phyloP scores from a whole-genome alignment of 2,113 vertebrate genomes.

The Lagenorhynchus albirostris region DNA sequence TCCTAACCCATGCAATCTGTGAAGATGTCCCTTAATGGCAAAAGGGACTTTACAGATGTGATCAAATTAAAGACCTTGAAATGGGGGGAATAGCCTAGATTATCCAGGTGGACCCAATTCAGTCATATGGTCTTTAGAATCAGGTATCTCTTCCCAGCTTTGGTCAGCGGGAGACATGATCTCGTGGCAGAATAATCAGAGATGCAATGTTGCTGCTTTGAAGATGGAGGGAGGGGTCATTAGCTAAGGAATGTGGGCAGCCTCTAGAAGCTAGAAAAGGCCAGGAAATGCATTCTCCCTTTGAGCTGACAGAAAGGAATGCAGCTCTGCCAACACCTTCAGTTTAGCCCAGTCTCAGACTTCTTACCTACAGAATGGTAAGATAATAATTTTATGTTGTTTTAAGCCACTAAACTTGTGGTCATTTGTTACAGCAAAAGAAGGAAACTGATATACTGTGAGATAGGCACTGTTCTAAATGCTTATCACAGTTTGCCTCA shows the following conservation, averaged over 20 bases:
- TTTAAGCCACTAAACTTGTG: background rate
- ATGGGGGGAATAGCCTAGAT: background rate
- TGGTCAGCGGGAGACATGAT: background rate
- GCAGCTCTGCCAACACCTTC: too few relatives aligned
- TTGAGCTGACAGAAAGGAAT: background rate
- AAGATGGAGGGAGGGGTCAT: rapidly evolving
- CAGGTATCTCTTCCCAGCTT: background rate
- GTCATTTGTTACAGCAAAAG: background rate
- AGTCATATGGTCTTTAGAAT: background rate
- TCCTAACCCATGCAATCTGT: background rate
- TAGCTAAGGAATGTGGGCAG: background rate
- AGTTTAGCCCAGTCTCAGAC: background rate
- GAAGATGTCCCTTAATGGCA: background rate
- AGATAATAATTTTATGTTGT: background rate
- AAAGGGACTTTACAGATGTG: background rate
- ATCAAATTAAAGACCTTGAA: background rate
- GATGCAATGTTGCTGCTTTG: rapidly evolving
- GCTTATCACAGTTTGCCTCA: background rate
- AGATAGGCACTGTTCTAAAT: background rate
- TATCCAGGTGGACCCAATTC: background rate
- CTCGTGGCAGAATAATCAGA: rapidly evolving
- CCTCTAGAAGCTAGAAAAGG: background rate
- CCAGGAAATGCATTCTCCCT: too few relatives aligned
- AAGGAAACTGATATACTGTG: background rate
- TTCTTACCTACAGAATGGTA: background rate